Conservation (phyloP, 2,888 invertebrate species). For the Erannis defoliaria region DNA sequence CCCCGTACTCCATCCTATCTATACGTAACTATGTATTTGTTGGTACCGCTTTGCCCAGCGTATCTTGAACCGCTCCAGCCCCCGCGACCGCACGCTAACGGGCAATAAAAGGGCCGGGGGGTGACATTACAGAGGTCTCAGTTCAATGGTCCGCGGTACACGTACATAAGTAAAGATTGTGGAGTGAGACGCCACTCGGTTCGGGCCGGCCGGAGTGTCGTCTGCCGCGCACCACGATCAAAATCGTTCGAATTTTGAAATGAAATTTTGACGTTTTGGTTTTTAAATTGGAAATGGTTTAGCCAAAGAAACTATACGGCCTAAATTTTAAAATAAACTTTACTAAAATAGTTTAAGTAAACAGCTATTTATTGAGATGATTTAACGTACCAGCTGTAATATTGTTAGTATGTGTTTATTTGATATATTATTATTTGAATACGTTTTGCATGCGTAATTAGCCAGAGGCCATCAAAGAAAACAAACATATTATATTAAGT, state of each 20-base stretch:
- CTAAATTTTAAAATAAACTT: neutral
- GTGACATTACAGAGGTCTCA: constrained; percentile 67
- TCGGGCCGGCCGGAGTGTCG: constrained; percentile 76
- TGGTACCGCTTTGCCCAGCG: constrained; percentile 80
- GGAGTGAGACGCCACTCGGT: constrained; percentile 74
- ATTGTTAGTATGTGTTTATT: no score
- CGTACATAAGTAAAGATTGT: constrained; percentile 76
- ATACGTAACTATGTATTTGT: constrained; percentile 81
- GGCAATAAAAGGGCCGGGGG: constrained; percentile 59
- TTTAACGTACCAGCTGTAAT: no score
- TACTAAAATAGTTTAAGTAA: no score
- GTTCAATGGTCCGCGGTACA: constrained; percentile 58
- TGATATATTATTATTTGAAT: no score
- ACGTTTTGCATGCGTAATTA: no score
- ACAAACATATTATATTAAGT: no score
- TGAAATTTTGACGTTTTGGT: constrained; percentile 70
- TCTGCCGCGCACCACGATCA: constrained; percentile 82
- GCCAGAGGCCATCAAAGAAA: no score
- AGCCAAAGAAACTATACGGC: neutral
- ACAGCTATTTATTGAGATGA: no score
- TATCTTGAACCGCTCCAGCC: constrained; percentile 65
- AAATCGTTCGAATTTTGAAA: constrained; percentile 80
- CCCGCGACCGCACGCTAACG: constrained; percentile 56
- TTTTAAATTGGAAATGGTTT: constrained; percentile 32
- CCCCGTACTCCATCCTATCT: constrained; percentile 73